A percentile compares a stretch with the other conserved stretches of the same genome.
phyloP scores from a whole-genome alignment of 2,797 vertebrate genomes.

The Enteromius mattozi region DNA sequence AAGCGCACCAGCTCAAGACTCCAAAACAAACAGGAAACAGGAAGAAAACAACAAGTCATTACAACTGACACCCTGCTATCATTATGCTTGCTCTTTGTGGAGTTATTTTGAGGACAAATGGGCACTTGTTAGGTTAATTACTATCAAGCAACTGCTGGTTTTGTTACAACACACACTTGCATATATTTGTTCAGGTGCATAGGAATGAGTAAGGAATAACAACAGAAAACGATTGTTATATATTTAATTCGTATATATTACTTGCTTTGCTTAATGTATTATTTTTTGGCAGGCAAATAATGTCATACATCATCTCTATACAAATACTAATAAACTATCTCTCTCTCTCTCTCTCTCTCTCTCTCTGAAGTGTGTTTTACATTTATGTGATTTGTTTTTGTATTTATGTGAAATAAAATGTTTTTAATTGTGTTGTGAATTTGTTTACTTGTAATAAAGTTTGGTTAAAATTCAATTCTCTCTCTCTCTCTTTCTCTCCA shows the following conservation, averaged over 20 bases:
- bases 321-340: too few relatives aligned
- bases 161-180: conserved; percentile 10
- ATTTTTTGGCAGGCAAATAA: not conserved
- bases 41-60: conserved; percentile 40
- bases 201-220: not conserved
- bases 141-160: conserved; percentile 4
- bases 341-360: too few relatives aligned
- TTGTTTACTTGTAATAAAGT: too few relatives aligned
- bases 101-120: conserved; percentile 47
- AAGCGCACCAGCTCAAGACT: conserved; percentile 1
- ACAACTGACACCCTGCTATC: conserved; percentile 54
- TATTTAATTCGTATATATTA: not conserved
- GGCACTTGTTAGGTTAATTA: conserved; percentile 41
- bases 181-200: not conserved
- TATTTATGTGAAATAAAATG: too few relatives aligned
- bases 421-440: too few relatives aligned
- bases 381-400: too few relatives aligned
- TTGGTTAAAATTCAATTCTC: too few relatives aligned
- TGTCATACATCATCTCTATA: not conserved
- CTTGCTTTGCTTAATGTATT: not conserved
- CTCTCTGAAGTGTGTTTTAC: too few relatives aligned
- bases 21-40: conserved; percentile 28
- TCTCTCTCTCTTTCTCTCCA: too few relatives aligned
- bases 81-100: conserved; percentile 13
- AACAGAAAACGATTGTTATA: not conserved